These are phyloP conservation scores for Pluvianellus socialis DNA, from an alignment of 2,113 vertebrate species.

Conservation along the genomic window DNA sequence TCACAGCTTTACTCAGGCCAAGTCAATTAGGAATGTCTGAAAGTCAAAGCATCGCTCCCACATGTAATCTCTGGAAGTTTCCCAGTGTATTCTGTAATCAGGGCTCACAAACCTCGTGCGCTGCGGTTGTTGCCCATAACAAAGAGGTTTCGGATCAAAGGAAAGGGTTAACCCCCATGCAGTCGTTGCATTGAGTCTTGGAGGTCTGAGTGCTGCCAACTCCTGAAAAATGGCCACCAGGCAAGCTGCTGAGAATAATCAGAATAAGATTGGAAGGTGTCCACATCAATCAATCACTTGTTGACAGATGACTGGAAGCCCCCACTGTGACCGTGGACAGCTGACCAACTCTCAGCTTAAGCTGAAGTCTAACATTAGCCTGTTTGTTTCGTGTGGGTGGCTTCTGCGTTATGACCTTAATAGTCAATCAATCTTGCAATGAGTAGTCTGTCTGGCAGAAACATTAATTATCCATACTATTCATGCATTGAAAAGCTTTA, in stretches of 20 bases:
- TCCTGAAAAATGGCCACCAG: slow-evolving; percentile 85
- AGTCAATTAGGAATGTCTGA: slow-evolving; percentile 27
- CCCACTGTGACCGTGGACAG: slow-evolving; percentile 80
- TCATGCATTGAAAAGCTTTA: slow-evolving; percentile 56
- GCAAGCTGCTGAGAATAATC: slow-evolving; percentile 79
- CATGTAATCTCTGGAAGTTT: background rate
- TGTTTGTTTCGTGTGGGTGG: slow-evolving; percentile 66
- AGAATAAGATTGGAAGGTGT: slow-evolving; percentile 81
- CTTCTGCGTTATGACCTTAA: slow-evolving; percentile 82
- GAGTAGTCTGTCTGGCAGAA: slow-evolving; percentile 72
- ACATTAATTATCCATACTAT: slow-evolving; percentile 78
- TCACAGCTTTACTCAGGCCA: background rate
- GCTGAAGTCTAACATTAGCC: slow-evolving; percentile 59
- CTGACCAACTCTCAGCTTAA: slow-evolving; percentile 82
- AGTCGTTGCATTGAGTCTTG: slow-evolving; percentile 38
- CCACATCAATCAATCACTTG: slow-evolving; percentile 91
- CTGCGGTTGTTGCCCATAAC: background rate
- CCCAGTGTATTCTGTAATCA: background rate
- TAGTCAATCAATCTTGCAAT: slow-evolving; percentile 81
- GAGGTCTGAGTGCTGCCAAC: slow-evolving; percentile 74
- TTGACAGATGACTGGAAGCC: slow-evolving; percentile 88
- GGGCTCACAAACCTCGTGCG: background rate
- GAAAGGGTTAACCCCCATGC: slow-evolving; percentile 65
- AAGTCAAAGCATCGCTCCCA: background rate
- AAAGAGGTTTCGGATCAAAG: slow-evolving; percentile 41